phyloP scores from a whole-genome alignment of 1,140 invertebrate genomes.

The Reticulitermes speratus region DNA sequence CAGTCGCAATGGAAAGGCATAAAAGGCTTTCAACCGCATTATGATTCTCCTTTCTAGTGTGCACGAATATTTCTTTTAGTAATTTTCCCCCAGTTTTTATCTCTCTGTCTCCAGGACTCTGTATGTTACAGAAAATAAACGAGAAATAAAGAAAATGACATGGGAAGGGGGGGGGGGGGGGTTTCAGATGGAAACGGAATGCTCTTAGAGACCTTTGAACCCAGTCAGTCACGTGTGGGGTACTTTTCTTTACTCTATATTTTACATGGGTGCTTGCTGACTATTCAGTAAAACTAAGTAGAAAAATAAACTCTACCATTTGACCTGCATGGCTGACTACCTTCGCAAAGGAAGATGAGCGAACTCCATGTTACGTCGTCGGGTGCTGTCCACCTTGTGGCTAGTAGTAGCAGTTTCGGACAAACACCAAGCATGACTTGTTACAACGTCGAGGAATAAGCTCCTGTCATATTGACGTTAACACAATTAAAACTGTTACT shows the following conservation, averaged over 20 bases:
- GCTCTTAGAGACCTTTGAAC: background rate
- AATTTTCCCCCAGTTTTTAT: slow-evolving; percentile 3
- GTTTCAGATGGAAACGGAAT: background rate
- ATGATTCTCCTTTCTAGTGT: background rate
- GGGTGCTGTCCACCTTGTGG: background rate
- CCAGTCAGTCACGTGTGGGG: background rate
- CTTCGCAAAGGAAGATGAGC: background rate
- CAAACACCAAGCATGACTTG: too few species aligned
- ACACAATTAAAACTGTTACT: too few species aligned
- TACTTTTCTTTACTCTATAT: background rate
- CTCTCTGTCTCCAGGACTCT: background rate
- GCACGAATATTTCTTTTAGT: background rate
- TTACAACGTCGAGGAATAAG: too few species aligned
- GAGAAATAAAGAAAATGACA: background rate
- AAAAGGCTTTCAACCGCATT: background rate
- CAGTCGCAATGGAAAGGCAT: background rate
- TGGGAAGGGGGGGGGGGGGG: background rate
- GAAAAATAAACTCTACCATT: background rate
- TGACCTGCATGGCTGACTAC: background rate
- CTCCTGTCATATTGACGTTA: too few species aligned
- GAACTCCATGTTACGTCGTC: background rate
- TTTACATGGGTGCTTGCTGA: background rate
- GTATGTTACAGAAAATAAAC: background rate
- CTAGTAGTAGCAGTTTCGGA: too few species aligned
- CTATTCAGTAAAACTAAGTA: background rate